These are phyloP conservation scores for Penaeus chinensis DNA, from an alignment of 1,140 invertebrate species.

Conservation along the genomic window DNA sequence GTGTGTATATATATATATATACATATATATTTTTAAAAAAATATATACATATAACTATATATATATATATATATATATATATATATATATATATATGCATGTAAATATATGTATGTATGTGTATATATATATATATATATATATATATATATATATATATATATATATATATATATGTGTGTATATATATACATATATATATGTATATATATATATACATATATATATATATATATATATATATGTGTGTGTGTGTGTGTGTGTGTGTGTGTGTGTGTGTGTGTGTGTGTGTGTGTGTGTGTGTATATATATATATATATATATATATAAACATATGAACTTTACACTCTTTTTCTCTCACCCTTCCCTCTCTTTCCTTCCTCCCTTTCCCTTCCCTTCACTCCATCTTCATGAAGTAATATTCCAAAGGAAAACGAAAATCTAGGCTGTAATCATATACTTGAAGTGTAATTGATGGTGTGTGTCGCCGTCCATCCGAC, in stretches of 20 bases:
- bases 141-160: constrained; percentile 24
- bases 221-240: not conserved
- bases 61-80: not conserved
- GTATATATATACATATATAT: constrained; percentile 17
- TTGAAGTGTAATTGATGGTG: too few relatives aligned
- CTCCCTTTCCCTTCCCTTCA: too few relatives aligned
- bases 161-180: constrained; percentile 26
- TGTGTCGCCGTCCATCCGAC: too few relatives aligned
- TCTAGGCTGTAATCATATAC: too few relatives aligned
- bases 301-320: not conserved
- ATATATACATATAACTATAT: not conserved
- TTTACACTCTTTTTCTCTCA: too few relatives aligned
- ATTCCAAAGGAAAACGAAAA: too few relatives aligned
- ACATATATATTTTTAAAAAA: not conserved
- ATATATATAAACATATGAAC: too few relatives aligned
- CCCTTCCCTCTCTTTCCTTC: too few relatives aligned
- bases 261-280: not conserved
- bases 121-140: constrained; percentile 26
- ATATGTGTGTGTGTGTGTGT: not conserved
- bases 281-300: not conserved
- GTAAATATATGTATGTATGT: not conserved
- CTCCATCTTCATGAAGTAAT: too few relatives aligned
- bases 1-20: not conserved
- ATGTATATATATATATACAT: not conserved
- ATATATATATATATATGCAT: constrained; percentile 13